phyloP scores from a whole-genome alignment of 2,888 invertebrate species.

The Esperia sulphurella region DNA sequence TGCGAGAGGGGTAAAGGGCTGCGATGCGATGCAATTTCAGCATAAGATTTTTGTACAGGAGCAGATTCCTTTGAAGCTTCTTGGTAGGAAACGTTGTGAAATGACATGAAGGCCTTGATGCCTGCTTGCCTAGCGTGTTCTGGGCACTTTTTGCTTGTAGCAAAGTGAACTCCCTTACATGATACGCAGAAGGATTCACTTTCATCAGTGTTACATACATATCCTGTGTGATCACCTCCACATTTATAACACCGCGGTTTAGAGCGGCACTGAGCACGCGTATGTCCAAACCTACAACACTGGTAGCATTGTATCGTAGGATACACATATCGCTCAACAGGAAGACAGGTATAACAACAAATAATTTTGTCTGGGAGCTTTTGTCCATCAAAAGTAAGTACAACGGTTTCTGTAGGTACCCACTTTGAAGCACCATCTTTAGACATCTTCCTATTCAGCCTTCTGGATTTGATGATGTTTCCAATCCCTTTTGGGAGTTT shows the following conservation, averaged over 20 bases:
- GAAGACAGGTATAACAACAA: too few species aligned
- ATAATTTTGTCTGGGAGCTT: too few species aligned
- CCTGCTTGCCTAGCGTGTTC: not conserved
- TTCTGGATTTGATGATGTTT: not conserved
- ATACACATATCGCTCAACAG: too few species aligned
- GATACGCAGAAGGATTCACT: not conserved
- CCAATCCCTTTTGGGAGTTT: not conserved
- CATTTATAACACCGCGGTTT: too few species aligned
- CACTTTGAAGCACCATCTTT: not conserved
- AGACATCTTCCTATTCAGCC: not conserved
- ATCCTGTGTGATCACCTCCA: not conserved
- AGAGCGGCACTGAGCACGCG: too few species aligned
- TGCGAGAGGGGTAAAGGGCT: not conserved
- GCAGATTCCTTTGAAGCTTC: not conserved
- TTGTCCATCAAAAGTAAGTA: not conserved
- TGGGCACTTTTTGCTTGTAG: not conserved
- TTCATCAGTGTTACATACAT: not conserved
- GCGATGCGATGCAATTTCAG: not conserved
- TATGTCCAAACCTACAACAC: too few species aligned
- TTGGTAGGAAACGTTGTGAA: not conserved
- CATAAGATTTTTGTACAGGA: not conserved
- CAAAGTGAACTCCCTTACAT: not conserved
- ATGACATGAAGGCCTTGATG: not conserved
- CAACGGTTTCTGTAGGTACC: not conserved
- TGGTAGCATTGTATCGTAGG: too few species aligned